These are phyloP conservation scores for Papilio dardanus DNA, from an alignment of 1,140 invertebrate species.

Conservation along the genomic window DNA sequence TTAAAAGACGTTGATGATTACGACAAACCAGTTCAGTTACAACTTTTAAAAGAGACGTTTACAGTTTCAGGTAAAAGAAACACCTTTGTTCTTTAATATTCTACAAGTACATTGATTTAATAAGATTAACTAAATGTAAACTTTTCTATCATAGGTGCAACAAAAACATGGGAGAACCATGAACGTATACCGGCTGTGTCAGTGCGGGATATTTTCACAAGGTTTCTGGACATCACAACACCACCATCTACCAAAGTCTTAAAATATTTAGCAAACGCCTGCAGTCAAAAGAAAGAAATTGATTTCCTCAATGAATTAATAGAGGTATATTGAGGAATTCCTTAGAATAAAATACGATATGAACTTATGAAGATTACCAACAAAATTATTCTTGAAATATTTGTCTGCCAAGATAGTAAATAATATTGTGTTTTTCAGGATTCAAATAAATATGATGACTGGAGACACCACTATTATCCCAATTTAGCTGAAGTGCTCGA, in stretches of 20 bases:
- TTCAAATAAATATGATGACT: conserved; percentile 95
- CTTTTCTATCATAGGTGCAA: conserved; percentile 84
- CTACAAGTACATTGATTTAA: background rate
- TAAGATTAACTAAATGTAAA: background rate
- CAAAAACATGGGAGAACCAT: conserved; percentile 93
- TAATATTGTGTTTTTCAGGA: conserved; percentile 84
- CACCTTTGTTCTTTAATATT: background rate
- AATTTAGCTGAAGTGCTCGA: conserved; percentile 93
- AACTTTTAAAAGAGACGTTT: conserved; percentile 93
- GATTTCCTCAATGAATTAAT: conserved; percentile 54
- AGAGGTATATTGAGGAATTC: conserved; percentile 42
- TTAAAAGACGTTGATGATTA: conserved; percentile 87
- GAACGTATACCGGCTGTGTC: conserved; percentile 91
- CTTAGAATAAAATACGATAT: background rate
- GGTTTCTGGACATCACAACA: conserved; percentile 97
- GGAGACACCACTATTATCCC: conserved; percentile 93
- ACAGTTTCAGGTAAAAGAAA: conserved; percentile 88
- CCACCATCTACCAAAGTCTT: conserved; percentile 94
- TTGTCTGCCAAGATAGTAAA: background rate
- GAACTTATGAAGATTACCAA: no score
- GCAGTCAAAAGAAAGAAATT: conserved; percentile 88
- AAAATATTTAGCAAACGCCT: conserved; percentile 90
- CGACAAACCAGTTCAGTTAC: conserved; percentile 90
- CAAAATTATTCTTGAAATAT: no score
- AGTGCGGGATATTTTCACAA: conserved; percentile 89